phyloP scores from a whole-genome alignment of 1,140 invertebrate genomes.

The Lepidurus packardi region DNA sequence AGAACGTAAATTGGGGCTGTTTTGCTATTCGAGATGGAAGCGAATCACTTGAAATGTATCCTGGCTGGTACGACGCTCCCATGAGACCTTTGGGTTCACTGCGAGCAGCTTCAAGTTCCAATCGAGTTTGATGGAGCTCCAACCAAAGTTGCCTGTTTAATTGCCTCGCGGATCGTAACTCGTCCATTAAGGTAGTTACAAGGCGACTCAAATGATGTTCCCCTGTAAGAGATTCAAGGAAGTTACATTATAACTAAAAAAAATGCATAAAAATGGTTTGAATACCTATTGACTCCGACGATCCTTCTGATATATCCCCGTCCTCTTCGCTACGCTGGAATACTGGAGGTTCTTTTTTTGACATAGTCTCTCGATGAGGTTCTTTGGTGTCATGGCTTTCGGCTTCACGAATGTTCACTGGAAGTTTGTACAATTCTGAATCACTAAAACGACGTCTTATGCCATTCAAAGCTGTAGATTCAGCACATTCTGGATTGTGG shows the following conservation, averaged over 20 bases:
- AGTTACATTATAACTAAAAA: neutral
- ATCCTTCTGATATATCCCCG: neutral
- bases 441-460: neutral
- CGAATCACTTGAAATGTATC: slow-evolving; percentile 1
- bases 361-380: neutral
- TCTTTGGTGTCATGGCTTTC: neutral
- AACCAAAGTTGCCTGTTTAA: slow-evolving; percentile 3
- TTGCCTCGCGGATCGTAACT: neutral
- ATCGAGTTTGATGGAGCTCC: neutral
- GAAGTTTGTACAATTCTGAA: neutral
- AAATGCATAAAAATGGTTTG: neutral
- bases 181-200: neutral
- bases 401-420: neutral
- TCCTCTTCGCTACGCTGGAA: neutral
- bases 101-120: neutral
- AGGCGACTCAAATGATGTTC: neutral
- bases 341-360: neutral
- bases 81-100: neutral
- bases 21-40: neutral
- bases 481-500: neutral
- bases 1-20: neutral
- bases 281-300: neutral
- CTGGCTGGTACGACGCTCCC: neutral
- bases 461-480: neutral
- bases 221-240: neutral